phyloP scores from a whole-genome alignment of 2,888 invertebrate species.

The Scrobipalpa costella region DNA sequence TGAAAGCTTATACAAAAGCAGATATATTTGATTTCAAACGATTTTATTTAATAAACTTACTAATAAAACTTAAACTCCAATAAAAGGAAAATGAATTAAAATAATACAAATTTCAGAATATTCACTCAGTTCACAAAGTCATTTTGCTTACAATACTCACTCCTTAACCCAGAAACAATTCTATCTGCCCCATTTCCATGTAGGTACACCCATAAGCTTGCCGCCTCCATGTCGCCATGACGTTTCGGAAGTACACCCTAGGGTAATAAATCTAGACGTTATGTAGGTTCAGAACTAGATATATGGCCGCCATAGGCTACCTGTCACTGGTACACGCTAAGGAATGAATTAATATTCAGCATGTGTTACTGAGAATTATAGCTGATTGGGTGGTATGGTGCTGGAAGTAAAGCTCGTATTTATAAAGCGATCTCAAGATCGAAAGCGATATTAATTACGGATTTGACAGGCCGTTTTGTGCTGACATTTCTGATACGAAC shows the following conservation, averaged over 20 bases:
- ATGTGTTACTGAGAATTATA: constrained; percentile 30
- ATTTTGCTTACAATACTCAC: background rate
- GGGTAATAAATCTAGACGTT: constrained; percentile 62
- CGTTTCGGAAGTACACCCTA: constrained; percentile 42
- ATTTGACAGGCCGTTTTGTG: no score
- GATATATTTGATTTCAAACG: no score
- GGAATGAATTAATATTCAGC: constrained; percentile 38
- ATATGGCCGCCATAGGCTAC: constrained; percentile 35
- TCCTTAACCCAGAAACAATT: background rate
- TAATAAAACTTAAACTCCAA: no score
- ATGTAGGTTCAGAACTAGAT: constrained; percentile 30
- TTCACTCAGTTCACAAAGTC: no score
- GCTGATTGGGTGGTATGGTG: background rate
- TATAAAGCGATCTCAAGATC: no score
- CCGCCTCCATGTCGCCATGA: constrained; percentile 30
- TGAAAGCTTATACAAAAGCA: no score
- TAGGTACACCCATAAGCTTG: constrained; percentile 6
- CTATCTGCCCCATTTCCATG: constrained; percentile 1
- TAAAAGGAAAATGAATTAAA: no score
- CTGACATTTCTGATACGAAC: no score
- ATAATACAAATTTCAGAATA: no score
- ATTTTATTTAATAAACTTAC: no score
- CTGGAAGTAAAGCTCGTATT: background rate
- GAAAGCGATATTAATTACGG: no score
- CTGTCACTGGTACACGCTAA: constrained; percentile 43